These are phyloP conservation scores for Tenthredo livida DNA, from an alignment of 2,888 invertebrate species.

Conservation along the genomic window DNA sequence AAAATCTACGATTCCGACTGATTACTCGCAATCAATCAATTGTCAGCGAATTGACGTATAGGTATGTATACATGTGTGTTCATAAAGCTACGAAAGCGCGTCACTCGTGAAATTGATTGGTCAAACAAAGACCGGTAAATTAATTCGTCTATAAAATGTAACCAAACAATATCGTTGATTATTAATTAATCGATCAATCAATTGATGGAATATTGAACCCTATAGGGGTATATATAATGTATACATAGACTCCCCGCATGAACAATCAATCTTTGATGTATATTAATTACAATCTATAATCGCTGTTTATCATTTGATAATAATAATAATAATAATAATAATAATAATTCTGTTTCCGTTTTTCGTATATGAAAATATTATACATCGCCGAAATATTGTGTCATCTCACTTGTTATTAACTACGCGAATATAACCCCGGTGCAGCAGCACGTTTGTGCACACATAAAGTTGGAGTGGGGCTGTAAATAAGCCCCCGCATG, in stretches of 20 bases:
- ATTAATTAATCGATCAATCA: background rate
- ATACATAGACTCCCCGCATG: background rate
- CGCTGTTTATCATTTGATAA: background rate
- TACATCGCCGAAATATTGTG: too few relatives aligned
- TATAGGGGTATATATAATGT: too few relatives aligned
- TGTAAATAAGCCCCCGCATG: conserved; percentile 24
- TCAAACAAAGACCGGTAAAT: background rate
- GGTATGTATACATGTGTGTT: too few relatives aligned
- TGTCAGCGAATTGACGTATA: background rate
- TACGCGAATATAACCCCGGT: background rate
- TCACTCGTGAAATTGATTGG: background rate
- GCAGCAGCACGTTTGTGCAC: background rate
- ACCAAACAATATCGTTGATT: background rate
- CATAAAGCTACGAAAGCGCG: background rate
- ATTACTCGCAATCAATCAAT: background rate
- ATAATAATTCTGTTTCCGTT: background rate
- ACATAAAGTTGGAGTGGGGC: background rate
- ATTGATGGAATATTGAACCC: background rate
- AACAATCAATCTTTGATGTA: background rate
- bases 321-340: background rate
- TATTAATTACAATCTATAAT: background rate
- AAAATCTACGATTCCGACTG: background rate
- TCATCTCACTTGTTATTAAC: background rate
- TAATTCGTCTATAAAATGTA: background rate
- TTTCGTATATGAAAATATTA: too few relatives aligned